These are phyloP conservation scores for Yoshiicerus persimilis DNA, from an alignment of 1,140 invertebrate genomes.

Conservation along the genomic window DNA sequence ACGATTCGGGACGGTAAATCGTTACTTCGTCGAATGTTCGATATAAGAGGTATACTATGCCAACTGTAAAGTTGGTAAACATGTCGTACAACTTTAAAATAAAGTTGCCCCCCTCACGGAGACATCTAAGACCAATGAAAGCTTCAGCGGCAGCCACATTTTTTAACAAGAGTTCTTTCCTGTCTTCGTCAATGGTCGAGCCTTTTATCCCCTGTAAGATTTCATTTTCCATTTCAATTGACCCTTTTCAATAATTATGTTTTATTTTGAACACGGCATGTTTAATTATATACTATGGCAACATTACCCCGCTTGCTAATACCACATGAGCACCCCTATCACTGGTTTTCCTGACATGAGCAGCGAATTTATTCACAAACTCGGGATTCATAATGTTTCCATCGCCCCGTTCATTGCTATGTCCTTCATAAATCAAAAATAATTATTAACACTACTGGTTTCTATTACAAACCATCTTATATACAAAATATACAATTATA, in stretches of 20 bases:
- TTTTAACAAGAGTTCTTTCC: slow-evolving; percentile 42
- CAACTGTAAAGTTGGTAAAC: slow-evolving; percentile 92
- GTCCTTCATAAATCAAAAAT: slow-evolving; percentile 80
- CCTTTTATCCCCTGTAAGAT: background rate
- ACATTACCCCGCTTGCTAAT: slow-evolving; percentile 82
- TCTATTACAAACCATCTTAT: background rate
- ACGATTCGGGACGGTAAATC: slow-evolving; percentile 93
- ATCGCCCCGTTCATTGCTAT: slow-evolving; percentile 50
- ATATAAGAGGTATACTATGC: slow-evolving; percentile 91
- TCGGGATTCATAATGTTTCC: background rate
- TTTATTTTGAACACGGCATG: no score
- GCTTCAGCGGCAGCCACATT: slow-evolving; percentile 31
- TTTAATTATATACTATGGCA: slow-evolving; percentile 56
- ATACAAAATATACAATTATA: background rate
- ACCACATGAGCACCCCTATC: slow-evolving; percentile 88
- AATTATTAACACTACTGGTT: slow-evolving; percentile 71
- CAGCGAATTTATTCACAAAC: background rate
- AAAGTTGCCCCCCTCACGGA: slow-evolving; percentile 75
- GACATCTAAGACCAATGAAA: slow-evolving; percentile 28
- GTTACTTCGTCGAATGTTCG: slow-evolving; percentile 79
- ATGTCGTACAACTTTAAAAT: slow-evolving; percentile 96
- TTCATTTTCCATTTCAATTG: no score
- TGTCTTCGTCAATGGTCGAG: slow-evolving; percentile 32
- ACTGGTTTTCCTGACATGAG: slow-evolving; percentile 74
- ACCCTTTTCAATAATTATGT: no score